A percentile compares a stretch with the other conserved stretches of the same genome.
These are phyloP conservation scores for Rhagoletis zephyria DNA, from an alignment of 1,140 invertebrate genomes.

Conservation along the genomic window DNA sequence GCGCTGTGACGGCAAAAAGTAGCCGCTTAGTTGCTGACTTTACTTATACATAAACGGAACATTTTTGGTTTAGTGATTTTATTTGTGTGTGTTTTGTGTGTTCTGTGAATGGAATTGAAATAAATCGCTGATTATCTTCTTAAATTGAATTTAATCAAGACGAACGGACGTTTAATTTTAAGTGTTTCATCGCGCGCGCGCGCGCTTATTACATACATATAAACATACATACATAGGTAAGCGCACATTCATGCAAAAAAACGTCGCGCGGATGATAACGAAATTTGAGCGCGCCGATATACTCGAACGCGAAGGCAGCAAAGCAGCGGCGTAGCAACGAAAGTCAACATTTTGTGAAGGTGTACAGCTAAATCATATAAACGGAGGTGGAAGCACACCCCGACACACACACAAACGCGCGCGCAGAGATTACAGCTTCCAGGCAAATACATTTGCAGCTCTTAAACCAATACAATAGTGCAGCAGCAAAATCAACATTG, in stretches of 20 bases:
- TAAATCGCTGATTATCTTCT: slow-evolving; percentile 57
- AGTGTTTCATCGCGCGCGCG: slow-evolving; percentile 57
- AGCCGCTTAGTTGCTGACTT: neutral
- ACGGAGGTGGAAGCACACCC: neutral
- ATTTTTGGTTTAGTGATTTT: slow-evolving; percentile 1
- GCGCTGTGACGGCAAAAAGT: neutral
- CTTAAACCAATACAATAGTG: neutral
- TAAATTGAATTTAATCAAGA: slow-evolving; percentile 73
- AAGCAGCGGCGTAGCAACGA: neutral
- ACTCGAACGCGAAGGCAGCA: no score
- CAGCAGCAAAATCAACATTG: neutral
- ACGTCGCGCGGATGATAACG: no score
- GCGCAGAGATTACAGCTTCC: neutral
- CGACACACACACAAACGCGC: neutral
- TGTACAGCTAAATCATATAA: slow-evolving; percentile 22
- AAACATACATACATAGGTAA: slow-evolving; percentile 4
- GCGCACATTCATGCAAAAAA: neutral
- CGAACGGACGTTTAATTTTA: slow-evolving; percentile 66
- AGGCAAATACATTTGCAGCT: neutral
- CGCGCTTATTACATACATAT: slow-evolving; percentile 45
- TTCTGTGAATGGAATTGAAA: slow-evolving; percentile 55
- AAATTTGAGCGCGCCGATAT: no score
- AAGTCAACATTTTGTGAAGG: neutral
- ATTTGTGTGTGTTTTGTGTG: slow-evolving; percentile 16
- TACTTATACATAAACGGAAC: neutral